phyloP scores from a whole-genome alignment of 2,113 vertebrate species.

The Shinisaurus crocodilurus region DNA sequence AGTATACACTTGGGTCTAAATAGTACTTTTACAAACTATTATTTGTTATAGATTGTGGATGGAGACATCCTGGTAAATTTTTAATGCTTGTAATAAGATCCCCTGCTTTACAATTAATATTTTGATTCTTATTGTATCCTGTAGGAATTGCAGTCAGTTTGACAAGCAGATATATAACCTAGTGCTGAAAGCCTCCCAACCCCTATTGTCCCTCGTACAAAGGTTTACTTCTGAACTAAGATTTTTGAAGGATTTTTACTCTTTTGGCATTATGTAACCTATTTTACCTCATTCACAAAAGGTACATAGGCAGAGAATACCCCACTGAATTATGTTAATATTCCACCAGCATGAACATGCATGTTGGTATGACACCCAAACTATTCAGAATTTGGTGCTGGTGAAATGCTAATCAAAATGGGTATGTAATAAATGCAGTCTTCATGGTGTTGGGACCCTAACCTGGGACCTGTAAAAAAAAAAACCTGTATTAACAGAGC shows the following conservation, averaged over 20 bases:
- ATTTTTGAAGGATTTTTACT: constrained; percentile 73
- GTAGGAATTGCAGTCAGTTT: constrained; percentile 60
- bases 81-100: constrained; percentile 68
- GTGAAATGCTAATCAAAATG: constrained; percentile 59
- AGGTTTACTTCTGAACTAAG: constrained; percentile 65
- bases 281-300: constrained; percentile 59
- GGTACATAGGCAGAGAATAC: constrained; percentile 56
- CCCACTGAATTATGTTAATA: constrained; percentile 32
- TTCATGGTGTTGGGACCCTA: constrained; percentile 67
- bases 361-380: constrained; percentile 46
- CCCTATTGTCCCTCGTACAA: constrained; percentile 61
- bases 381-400: constrained; percentile 46
- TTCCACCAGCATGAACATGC: constrained; percentile 39
- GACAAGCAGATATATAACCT: constrained; percentile 63
- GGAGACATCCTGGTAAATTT: constrained; percentile 66
- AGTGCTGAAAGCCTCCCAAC: constrained; percentile 59
- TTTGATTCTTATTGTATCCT: constrained; percentile 62
- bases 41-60: constrained; percentile 63
- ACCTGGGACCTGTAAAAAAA: constrained; percentile 67
- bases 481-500: constrained; percentile 63
- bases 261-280: constrained; percentile 56
- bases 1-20: constrained; percentile 46
- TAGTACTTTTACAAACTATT: constrained; percentile 49
- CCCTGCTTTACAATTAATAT: constrained; percentile 64
- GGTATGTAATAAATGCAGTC: constrained; percentile 55